These are phyloP conservation scores for Callorhinus ursinus DNA, from an alignment of 2,113 vertebrate genomes.

Conservation along the genomic window DNA sequence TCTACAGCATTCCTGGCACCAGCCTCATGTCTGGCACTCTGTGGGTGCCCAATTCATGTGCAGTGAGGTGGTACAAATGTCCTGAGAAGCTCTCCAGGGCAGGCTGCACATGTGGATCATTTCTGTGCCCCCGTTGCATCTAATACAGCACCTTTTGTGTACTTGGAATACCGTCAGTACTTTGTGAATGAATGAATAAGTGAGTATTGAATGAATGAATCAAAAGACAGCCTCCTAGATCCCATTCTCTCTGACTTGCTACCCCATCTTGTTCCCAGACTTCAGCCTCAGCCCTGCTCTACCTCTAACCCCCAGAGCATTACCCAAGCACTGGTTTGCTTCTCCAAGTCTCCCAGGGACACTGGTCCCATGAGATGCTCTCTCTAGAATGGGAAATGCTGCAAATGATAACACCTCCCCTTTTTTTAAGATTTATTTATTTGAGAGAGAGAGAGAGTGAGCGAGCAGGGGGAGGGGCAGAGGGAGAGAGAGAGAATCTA, in stretches of 20 bases:
- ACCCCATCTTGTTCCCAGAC: background rate
- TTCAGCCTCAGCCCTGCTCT: background rate
- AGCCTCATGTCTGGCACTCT: background rate
- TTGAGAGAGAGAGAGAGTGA: background rate
- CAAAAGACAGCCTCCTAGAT: background rate
- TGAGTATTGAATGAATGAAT: background rate
- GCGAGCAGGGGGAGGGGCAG: background rate
- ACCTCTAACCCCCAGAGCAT: background rate
- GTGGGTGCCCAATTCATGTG: background rate
- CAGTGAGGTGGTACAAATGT: background rate
- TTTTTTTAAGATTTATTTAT: background rate
- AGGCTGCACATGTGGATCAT: background rate
- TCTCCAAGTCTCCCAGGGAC: background rate
- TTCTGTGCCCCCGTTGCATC: background rate
- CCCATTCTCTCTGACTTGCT: background rate
- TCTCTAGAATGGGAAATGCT: background rate
- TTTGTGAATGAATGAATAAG: background rate
- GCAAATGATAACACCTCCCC: background rate
- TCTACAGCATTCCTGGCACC: background rate
- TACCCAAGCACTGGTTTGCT: background rate
- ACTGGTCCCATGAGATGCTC: background rate
- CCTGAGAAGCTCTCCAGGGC: background rate
- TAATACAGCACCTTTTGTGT: background rate
- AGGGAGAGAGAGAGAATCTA: background rate
- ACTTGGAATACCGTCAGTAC: background rate